phyloP scores from a whole-genome alignment of 2,113 vertebrate species.

The Bothrops jararaca region DNA sequence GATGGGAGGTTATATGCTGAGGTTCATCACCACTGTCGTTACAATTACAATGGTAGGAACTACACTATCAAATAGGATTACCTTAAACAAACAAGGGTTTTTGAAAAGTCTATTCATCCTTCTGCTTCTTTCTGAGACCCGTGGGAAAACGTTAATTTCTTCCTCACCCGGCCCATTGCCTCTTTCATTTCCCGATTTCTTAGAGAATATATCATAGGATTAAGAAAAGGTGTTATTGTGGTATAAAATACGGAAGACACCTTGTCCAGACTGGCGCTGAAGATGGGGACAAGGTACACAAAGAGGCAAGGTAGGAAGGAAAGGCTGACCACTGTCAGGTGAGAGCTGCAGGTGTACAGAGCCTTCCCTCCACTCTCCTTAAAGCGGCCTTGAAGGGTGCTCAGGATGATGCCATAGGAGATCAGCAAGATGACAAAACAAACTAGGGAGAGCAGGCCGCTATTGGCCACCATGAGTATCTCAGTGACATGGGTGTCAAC shows the following conservation, averaged over 20 bases:
- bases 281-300: slow-evolving; percentile 59
- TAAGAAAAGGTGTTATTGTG: slow-evolving; percentile 56
- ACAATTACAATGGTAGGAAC: too few relatives aligned
- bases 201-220: slow-evolving; percentile 62
- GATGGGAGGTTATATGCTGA: too few relatives aligned
- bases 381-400: slow-evolving; percentile 43
- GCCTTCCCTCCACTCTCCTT: slow-evolving; percentile 32
- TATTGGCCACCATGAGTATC: slow-evolving; percentile 60
- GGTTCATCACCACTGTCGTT: too few relatives aligned
- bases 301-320: slow-evolving; percentile 61
- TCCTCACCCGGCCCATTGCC: slow-evolving; percentile 22
- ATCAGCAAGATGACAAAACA: slow-evolving; percentile 54
- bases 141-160: not conserved
- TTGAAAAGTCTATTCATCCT: too few relatives aligned
- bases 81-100: too few relatives aligned
- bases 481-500: slow-evolving; percentile 50
- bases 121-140: too few relatives aligned
- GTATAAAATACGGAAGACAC: slow-evolving; percentile 54
- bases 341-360: slow-evolving; percentile 57
- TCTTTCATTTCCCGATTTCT: slow-evolving; percentile 58
- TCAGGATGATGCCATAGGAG: slow-evolving; percentile 51
- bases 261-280: slow-evolving; percentile 50
- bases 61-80: too few relatives aligned
- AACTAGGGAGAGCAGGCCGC: slow-evolving; percentile 50
- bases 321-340: slow-evolving; percentile 56